Evolutionary conservation across 2,113 vertebrate species (phyloP), one percentile per base, ranked within the genome.

Genomic region (Oncorhynchus kisutch): DNA sequence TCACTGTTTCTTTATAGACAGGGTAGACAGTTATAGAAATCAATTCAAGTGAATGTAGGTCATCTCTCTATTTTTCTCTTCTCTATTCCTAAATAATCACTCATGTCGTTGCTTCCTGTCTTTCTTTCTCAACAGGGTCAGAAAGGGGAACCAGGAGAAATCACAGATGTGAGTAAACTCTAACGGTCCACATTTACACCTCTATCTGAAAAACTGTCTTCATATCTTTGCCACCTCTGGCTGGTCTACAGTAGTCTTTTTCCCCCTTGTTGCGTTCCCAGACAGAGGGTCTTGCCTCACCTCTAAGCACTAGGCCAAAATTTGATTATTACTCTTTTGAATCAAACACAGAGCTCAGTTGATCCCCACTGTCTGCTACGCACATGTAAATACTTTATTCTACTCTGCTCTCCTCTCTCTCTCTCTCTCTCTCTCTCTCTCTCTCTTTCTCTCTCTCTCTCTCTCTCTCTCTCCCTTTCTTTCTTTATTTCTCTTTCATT

Each of bases 81-180:
- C 18, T 60, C n/a, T 45, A 45, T 45, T 45, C 8, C 59, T 62
- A 8, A 22, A 8, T 1, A 62, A 62, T n/a, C 11, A 60, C 4
- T n/a, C n/a, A 22, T 62, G 34, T 39, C 8, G 34, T 80, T 29
- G 13, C 80, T 72, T 39, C 16, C 7, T 34, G 29, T 34, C 67
- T 39, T 68, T 68, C 14, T 20, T 57, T 82, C 31, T 72, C 65
- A 68, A 87, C 89, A 97, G 96, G 96, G 96, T 73, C 95, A 96
- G 88, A 97, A 97, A 85, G 96, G 96, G 3, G 96, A 97, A 93
- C 96, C 96, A 0, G 96, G 96, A 81, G 96, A 97, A 82, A 96
- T 97, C 85, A 96, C 94, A 45, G 94, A 97, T 92, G 96, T 97
- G 87, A 92, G 91, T 89, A 8, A 13, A 25, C 12, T 1, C 24